phyloP scores from a whole-genome alignment of 2,888 invertebrate genomes.

The Dryadula phaetusa region DNA sequence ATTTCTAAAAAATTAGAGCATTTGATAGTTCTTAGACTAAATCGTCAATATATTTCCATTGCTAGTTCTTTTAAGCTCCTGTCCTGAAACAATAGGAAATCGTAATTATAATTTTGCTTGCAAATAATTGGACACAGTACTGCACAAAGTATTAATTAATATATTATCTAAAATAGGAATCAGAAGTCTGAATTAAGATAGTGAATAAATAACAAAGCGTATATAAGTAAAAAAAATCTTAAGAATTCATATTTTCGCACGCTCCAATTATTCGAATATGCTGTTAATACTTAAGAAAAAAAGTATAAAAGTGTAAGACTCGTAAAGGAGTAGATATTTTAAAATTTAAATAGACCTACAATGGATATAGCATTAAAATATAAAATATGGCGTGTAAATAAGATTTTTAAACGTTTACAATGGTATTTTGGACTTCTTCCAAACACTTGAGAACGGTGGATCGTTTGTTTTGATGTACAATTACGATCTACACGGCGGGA shows the following conservation, averaged over 20 bases:
- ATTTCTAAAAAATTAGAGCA: not conserved
- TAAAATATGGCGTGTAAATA: constrained; percentile 52
- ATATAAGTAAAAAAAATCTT: no score
- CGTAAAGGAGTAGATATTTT: not conserved
- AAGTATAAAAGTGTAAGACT: no score
- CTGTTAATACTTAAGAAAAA: no score
- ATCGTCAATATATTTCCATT: not conserved
- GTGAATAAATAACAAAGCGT: no score
- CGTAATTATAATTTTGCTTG: not conserved
- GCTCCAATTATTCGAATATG: no score
- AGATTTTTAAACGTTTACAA: constrained; percentile 49
- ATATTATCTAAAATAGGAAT: no score
- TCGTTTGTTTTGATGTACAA: constrained; percentile 50
- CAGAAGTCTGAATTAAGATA: no score
- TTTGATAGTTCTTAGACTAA: not conserved
- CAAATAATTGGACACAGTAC: no score
- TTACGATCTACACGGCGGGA: constrained; percentile 40
- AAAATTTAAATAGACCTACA: constrained; percentile 2
- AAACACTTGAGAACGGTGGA: constrained; percentile 49
- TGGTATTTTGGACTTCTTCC: constrained; percentile 48
- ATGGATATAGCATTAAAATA: constrained; percentile 6
- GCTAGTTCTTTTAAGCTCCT: not conserved
- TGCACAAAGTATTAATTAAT: no score
- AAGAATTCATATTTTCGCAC: no score
- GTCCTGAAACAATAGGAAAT: not conserved